phyloP scores from a whole-genome alignment of 2,113 vertebrate genomes.

The Lophura nycthemera region DNA sequence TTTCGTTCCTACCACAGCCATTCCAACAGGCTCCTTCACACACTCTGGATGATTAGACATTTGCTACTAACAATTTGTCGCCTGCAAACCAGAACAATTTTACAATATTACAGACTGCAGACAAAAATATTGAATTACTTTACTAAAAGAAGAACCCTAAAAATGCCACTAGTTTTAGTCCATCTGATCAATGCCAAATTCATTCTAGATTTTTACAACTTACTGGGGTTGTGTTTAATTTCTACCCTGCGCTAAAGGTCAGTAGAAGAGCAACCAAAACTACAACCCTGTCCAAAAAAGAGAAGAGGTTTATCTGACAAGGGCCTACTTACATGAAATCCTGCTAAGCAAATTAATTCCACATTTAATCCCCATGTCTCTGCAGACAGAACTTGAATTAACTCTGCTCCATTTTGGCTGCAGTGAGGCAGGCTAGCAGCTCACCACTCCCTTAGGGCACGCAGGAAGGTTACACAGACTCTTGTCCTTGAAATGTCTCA shows the following conservation, averaged over 20 bases:
- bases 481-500: background rate
- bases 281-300: background rate
- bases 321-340: background rate
- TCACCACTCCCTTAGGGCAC: background rate
- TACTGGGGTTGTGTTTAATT: background rate
- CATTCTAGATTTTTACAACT: background rate
- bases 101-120: background rate
- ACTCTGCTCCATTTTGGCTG: slow-evolving; percentile 16
- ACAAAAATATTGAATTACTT: background rate
- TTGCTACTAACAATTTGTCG: background rate
- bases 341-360: slow-evolving; percentile 2
- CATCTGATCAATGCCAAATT: background rate
- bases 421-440: background rate
- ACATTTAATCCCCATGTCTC: background rate
- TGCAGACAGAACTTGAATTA: slow-evolving; percentile 24
- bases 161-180: background rate
- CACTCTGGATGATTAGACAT: background rate
- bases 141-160: background rate
- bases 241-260: background rate
- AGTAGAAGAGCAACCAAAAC: background rate
- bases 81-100: background rate
- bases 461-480: background rate
- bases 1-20: background rate
- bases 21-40: background rate
- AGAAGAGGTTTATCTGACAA: background rate